phyloP scores from a whole-genome alignment of 2,113 vertebrate species.

The Anas platyrhynchos region DNA sequence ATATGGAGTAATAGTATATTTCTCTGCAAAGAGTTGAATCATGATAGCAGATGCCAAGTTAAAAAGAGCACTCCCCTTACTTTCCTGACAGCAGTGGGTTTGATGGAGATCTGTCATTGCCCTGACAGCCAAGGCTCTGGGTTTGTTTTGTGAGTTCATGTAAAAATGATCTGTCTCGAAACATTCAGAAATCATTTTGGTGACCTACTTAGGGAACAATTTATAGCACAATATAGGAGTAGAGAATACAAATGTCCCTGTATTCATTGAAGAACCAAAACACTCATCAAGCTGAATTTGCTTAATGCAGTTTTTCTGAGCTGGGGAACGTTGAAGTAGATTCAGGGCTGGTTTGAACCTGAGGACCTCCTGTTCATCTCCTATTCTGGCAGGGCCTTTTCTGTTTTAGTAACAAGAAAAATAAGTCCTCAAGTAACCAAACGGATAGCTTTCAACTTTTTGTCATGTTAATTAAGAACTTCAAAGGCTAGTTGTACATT shows the following conservation, averaged over 20 bases:
- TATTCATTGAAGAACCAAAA: constrained; percentile 61
- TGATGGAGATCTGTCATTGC: constrained; percentile 64
- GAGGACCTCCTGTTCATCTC: constrained; percentile 33
- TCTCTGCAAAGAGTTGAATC: constrained; percentile 72
- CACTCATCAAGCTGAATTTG: constrained; percentile 36
- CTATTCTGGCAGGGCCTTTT: neutral
- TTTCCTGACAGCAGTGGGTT: constrained; percentile 64
- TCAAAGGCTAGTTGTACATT: constrained; percentile 46
- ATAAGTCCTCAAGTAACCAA: constrained; percentile 32
- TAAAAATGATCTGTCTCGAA: constrained; percentile 25
- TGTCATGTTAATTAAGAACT: constrained; percentile 47
- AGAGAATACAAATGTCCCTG: constrained; percentile 21
- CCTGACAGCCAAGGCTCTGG: constrained; percentile 39
- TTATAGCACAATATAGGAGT: constrained; percentile 54
- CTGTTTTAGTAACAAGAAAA: constrained; percentile 36
- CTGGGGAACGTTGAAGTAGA: neutral
- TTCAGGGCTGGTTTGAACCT: constrained; percentile 44
- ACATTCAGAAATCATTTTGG: constrained; percentile 13
- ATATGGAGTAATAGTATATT: constrained; percentile 70
- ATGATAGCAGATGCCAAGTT: constrained; percentile 66
- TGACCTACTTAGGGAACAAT: constrained; percentile 65
- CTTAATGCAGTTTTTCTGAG: constrained; percentile 1
- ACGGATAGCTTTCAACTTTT: constrained; percentile 45
- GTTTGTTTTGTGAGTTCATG: constrained; percentile 6
- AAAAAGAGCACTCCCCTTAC: constrained; percentile 69